Conservation (phyloP, 2,797 vertebrate species). For the Apogon talboti region DNA sequence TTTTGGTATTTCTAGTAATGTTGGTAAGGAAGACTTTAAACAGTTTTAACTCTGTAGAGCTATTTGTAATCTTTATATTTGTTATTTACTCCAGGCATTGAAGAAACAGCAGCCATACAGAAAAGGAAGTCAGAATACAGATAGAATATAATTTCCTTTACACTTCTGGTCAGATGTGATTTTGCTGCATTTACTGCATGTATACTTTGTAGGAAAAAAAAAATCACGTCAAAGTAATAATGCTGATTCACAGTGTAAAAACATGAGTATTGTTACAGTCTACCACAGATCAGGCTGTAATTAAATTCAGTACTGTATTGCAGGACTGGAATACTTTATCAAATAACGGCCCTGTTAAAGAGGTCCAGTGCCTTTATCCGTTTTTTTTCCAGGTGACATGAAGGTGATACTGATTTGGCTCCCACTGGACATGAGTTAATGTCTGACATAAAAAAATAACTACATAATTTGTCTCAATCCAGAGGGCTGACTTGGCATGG, state of each 20-base stretch:
- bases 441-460: slow-evolving; percentile 85
- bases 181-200: background rate
- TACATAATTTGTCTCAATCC: slow-evolving; percentile 86
- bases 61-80: background rate
- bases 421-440: slow-evolving; percentile 81
- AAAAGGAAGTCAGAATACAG: background rate
- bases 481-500: slow-evolving; percentile 86
- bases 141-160: slow-evolving; percentile 3
- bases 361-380: slow-evolving; percentile 50
- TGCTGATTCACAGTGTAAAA: background rate
- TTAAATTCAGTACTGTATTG: slow-evolving; percentile 24
- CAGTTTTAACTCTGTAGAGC: background rate
- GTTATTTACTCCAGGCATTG: background rate
- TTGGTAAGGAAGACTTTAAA: background rate
- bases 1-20: background rate
- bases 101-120: background rate
- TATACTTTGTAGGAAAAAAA: background rate
- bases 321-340: slow-evolving; percentile 29
- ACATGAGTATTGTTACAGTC: background rate
- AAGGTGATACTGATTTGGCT: slow-evolving; percentile 79
- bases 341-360: slow-evolving; percentile 43
- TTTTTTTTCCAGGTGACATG: slow-evolving; percentile 74
- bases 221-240: background rate
- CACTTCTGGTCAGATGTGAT: background rate
- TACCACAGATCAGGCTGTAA: background rate